phyloP scores from a whole-genome alignment of 2,113 vertebrate genomes.

The Camelus bactrianus region DNA sequence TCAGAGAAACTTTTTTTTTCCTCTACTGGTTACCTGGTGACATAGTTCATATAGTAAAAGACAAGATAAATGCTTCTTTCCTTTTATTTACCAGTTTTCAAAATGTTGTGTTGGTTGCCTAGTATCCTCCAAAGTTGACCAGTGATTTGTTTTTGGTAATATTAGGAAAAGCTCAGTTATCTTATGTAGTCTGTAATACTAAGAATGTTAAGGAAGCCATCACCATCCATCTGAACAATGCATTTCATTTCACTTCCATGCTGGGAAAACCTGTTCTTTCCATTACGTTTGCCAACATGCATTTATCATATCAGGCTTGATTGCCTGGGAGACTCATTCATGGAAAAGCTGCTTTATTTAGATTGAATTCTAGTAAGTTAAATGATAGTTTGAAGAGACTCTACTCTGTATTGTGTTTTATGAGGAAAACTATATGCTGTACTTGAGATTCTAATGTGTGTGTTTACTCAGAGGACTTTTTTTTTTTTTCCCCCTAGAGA shows the following conservation, averaged over 20 bases:
- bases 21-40: not conserved
- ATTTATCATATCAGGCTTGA: not conserved
- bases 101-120: not conserved
- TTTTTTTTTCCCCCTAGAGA: too few relatives aligned
- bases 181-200: not conserved
- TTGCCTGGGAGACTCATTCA: not conserved
- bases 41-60: not conserved
- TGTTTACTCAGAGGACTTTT: not conserved
- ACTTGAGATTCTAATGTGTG: not conserved
- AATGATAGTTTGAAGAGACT: not conserved
- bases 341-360: conserved; percentile 24
- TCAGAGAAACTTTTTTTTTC: not conserved
- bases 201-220: not conserved
- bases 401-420: not conserved
- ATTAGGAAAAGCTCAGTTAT: not conserved
- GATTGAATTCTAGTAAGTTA: conserved; percentile 24
- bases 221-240: not conserved
- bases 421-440: not conserved
- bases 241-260: not conserved
- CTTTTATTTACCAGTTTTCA: conserved; percentile 16
- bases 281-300: not conserved
- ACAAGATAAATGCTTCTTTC: not conserved
- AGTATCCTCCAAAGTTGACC: not conserved
- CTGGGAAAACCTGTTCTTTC: not conserved
- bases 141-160: not conserved